These are phyloP conservation scores for Yoshiicerus persimilis DNA, from an alignment of 1,140 invertebrate genomes.

Conservation along the genomic window DNA sequence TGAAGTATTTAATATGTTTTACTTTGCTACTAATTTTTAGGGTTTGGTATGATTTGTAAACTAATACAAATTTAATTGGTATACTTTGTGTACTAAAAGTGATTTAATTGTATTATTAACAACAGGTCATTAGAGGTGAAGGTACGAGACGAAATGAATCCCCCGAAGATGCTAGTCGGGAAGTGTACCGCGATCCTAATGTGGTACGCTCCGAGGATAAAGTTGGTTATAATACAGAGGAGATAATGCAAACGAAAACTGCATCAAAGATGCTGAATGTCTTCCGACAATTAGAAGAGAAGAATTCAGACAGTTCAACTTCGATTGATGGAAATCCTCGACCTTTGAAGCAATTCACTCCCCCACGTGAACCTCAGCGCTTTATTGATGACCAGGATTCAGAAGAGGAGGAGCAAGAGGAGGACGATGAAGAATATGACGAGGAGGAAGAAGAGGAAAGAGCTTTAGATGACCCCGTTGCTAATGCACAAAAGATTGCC, in stretches of 20 bases:
- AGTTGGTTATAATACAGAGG: constrained; percentile 59
- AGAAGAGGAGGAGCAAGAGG: constrained; percentile 63
- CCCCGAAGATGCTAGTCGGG: constrained; percentile 53
- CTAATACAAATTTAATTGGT: background rate
- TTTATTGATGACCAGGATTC: constrained; percentile 53
- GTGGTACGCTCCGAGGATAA: constrained; percentile 68
- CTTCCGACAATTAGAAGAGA: constrained; percentile 83
- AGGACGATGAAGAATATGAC: constrained; percentile 59
- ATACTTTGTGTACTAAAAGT: background rate
- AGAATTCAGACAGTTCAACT: constrained; percentile 54
- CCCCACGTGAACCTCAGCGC: constrained; percentile 70
- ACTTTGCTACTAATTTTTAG: too few species aligned
- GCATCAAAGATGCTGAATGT: constrained; percentile 79
- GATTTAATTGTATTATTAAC: too few species aligned
- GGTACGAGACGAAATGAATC: background rate
- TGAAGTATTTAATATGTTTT: too few species aligned
- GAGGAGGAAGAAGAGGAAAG: constrained; percentile 51
- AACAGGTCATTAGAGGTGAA: background rate
- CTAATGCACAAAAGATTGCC: constrained; percentile 28
- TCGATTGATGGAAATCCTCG: constrained; percentile 62
- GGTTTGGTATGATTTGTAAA: too few species aligned
- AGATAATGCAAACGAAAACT: constrained; percentile 66
- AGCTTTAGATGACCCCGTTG: background rate
- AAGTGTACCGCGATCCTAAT: constrained; percentile 73
- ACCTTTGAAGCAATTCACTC: constrained; percentile 83